Evolutionary conservation across 2,113 vertebrate species (phyloP).

Genomic region (Anarhynchus alexandrinus): DNA sequence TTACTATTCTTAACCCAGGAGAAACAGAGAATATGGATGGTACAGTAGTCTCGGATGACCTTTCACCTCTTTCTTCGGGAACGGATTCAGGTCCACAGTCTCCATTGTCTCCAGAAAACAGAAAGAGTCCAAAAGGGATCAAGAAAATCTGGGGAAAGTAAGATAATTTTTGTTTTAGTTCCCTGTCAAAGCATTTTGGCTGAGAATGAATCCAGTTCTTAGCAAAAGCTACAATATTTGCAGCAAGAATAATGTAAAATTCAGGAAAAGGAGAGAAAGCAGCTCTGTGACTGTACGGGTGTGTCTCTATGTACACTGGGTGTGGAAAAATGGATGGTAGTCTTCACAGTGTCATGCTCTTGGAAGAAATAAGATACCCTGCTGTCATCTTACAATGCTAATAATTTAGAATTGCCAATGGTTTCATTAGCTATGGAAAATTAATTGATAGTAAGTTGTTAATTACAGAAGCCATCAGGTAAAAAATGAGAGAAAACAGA

Average conservation of each 20-base stretch:
- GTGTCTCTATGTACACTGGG: background rate
- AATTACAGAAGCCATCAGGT: background rate
- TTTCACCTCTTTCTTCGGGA: slow-evolving; percentile 79
- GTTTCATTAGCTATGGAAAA: background rate
- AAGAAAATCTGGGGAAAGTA: slow-evolving; percentile 98
- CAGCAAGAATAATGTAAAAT: background rate
- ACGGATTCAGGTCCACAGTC: slow-evolving; percentile 79
- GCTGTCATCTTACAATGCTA: background rate
- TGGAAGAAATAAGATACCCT: background rate
- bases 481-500: background rate
- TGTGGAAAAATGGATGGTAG: background rate
- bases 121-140: slow-evolving; percentile 92
- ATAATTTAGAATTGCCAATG: background rate
- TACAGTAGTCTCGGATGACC: slow-evolving; percentile 64
- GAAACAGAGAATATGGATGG: slow-evolving; percentile 80
- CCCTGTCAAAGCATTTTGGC: background rate
- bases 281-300: background rate
- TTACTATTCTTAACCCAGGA: slow-evolving; percentile 69
- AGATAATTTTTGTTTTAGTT: slow-evolving; percentile 51
- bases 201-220: background rate
- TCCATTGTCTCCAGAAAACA: slow-evolving; percentile 84
- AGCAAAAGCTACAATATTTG: background rate
- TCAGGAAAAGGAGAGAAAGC: background rate
- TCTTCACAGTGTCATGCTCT: background rate
- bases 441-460: background rate